Conservation (phyloP, 2,888 invertebrate species). For the Hemistola chrysoprasaria region DNA sequence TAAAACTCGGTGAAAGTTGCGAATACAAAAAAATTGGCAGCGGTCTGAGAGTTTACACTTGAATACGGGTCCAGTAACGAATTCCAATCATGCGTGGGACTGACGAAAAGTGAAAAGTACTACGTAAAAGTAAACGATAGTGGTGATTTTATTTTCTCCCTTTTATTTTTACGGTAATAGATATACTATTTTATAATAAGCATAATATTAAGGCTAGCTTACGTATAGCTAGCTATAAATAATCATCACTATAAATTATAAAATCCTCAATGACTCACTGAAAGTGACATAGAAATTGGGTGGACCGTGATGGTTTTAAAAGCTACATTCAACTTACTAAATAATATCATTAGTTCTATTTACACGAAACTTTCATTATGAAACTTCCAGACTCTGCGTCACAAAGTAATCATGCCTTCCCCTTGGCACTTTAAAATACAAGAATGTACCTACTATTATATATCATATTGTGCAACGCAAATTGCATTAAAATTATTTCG, state of each 20-base stretch:
- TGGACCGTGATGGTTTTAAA: too few species aligned
- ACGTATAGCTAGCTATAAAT: too few species aligned
- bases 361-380: too few species aligned
- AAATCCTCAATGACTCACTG: too few species aligned
- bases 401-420: neutral
- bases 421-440: slow-evolving; percentile 1
- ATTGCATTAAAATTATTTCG: slow-evolving; percentile 17
- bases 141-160: slow-evolving; percentile 28
- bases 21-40: slow-evolving; percentile 24
- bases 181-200: too few species aligned
- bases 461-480: slow-evolving; percentile 5
- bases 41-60: slow-evolving; percentile 19
- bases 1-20: slow-evolving; percentile 15
- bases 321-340: neutral
- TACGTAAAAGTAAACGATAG: slow-evolving; percentile 23
- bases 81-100: slow-evolving; percentile 36
- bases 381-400: too few species aligned
- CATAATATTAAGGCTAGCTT: too few species aligned
- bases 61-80: slow-evolving; percentile 23
- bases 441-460: too few species aligned
- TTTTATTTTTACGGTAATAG: slow-evolving; percentile 28
- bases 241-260: too few species aligned
- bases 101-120: slow-evolving; percentile 28
- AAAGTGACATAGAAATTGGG: too few species aligned
- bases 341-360: too few species aligned